A percentile compares a stretch with the other conserved stretches of the same genome.
Conservation (phyloP, 2,113 vertebrate genomes). For the Lophochroa leadbeateri region DNA sequence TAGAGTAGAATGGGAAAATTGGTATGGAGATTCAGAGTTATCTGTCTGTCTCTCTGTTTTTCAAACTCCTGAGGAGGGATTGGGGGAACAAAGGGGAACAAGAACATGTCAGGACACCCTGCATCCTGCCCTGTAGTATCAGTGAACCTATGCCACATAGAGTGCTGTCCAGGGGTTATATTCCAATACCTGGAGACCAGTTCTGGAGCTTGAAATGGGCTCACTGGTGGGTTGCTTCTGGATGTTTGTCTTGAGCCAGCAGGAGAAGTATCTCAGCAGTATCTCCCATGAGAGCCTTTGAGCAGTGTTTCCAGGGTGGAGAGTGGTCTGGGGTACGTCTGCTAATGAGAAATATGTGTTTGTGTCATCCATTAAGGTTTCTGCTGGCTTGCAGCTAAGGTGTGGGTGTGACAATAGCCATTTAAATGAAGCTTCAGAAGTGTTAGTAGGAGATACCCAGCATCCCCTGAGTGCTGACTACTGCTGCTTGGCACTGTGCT, state of each 20-base stretch:
- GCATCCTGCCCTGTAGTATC: neutral
- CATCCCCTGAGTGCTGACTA: neutral
- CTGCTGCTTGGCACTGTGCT: neutral
- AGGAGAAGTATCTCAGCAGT: neutral
- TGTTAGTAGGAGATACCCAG: neutral
- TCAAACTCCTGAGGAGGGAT: neutral
- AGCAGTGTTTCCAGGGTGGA: neutral
- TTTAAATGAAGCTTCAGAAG: neutral
- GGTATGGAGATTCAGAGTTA: neutral
- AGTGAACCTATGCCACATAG: neutral
- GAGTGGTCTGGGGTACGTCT: neutral
- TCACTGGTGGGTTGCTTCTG: neutral
- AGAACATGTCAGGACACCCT: neutral
- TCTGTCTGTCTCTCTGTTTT: neutral
- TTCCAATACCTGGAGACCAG: neutral
- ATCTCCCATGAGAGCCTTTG: neutral
- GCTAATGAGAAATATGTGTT: neutral
- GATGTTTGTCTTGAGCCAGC: neutral
- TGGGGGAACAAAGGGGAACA: no score
- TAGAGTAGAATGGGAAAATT: neutral
- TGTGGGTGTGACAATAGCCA: neutral
- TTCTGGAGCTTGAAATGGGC: neutral
- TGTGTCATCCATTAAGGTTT: neutral
- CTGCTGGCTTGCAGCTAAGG: neutral
- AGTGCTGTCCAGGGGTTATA: neutral